Base-by-base conservation (phyloP, 2,888 invertebrate genomes). In the Emmelina monodactyla region DNA sequence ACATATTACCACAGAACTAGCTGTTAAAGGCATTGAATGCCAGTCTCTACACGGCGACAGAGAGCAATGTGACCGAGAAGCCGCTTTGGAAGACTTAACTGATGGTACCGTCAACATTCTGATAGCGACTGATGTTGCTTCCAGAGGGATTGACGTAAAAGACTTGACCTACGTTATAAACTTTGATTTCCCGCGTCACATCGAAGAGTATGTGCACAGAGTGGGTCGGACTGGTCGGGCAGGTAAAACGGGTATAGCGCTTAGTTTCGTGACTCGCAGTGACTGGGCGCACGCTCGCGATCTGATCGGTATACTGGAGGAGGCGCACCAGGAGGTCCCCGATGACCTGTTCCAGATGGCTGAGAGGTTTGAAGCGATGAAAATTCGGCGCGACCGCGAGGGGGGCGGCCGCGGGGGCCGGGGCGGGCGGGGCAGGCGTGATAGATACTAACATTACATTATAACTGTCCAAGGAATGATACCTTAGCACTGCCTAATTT, bases 161-260 rank as follows among this genome's bases (percentile, higher is more conserved):
- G 92, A 94, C 56, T 82, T 94, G 7, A 91, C 92, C 71, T 91
- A 94, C 65, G 94, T 97, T 1, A 75, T 96, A 15, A 97, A 97
- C 65, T 92, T 87, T 51, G 97, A 97, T 66, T 96, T 97, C 55
- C 97, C 97, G 0, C 83, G 89, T 11, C 93, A 95, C 52, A 93
- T 97, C 51, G 97, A 97, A 62, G 97, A 97, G 55, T 97, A 97
- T 69, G 94, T 94, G 1, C 97, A 97, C 60, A 84, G 97, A 40
- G 93, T 97, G n/a, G 97, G 97, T 0, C 84, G 97, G 40, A 97
- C 97, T 0, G 97, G 97, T 0, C 83, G 97, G 38, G 97, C 97
- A 11, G 97, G 97, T 11, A 85, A 85, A 39, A 85, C 84, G 0
- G 97, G 97, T 0, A 86, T 86, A 34, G 88, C 95, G 0, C 84